Conservation (phyloP, 2,888 invertebrate species). For the Sesia bembeciformis region DNA sequence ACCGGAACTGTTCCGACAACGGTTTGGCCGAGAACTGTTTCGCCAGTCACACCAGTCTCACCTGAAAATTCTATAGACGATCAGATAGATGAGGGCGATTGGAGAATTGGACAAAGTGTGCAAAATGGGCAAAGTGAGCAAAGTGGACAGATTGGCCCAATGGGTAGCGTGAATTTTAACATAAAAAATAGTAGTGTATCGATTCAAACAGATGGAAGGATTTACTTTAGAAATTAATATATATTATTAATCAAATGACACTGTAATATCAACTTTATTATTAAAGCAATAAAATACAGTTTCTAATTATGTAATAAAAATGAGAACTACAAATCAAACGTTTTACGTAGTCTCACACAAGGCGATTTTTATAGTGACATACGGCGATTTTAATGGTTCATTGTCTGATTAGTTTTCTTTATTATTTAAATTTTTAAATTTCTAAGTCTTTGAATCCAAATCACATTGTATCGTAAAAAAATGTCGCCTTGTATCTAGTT, state of each 20-base stretch:
- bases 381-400: no score
- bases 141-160: conserved; percentile 27
- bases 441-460: no score
- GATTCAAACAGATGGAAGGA: conserved; percentile 13
- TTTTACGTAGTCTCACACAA: no score
- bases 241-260: not conserved
- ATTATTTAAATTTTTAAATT: no score
- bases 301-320: no score
- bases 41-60: not conserved
- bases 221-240: conserved; percentile 4
- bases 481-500: no score
- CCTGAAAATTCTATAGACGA: conserved; percentile 15
- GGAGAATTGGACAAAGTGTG: conserved; percentile 24
- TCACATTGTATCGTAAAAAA: no score
- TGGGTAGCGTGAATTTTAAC: conserved; percentile 15
- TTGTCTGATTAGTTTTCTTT: no score
- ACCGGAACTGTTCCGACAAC: not conserved
- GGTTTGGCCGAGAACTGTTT: not conserved
- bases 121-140: conserved; percentile 25
- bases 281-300: no score
- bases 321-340: no score
- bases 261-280: no score
- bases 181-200: conserved; percentile 24
- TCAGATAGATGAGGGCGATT: conserved; percentile 26
- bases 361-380: no score